Conservation (phyloP, 2,888 invertebrate species). For the Erebia ligea region DNA sequence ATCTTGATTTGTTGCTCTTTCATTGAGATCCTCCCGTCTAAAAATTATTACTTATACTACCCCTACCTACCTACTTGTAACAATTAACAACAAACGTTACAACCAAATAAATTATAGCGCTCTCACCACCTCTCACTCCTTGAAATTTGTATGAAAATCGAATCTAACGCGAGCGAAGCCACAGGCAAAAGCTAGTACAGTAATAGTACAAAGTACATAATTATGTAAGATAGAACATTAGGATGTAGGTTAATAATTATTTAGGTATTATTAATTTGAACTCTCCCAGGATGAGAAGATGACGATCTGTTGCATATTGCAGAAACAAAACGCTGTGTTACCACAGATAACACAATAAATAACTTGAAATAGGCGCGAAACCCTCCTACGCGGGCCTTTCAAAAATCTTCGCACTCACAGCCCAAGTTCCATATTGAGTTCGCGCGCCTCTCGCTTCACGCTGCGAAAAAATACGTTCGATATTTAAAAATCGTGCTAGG, state of each 20-base stretch:
- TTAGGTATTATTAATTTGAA: not conserved
- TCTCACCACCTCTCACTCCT: too few relatives aligned
- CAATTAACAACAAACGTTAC: too few relatives aligned
- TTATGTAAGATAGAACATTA: not conserved
- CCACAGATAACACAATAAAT: constrained; percentile 30
- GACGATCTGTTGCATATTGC: constrained; percentile 36
- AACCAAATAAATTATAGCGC: too few relatives aligned
- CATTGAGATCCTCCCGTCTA: too few relatives aligned
- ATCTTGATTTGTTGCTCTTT: too few relatives aligned
- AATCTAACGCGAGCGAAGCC: too few relatives aligned
- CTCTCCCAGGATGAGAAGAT: constrained; percentile 2
- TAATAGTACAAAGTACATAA: too few relatives aligned
- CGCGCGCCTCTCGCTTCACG: constrained; percentile 73
- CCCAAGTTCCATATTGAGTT: constrained; percentile 64
- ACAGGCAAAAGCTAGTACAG: too few relatives aligned
- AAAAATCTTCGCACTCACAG: constrained; percentile 73
- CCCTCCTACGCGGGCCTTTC: constrained; percentile 83
- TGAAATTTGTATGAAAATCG: too few relatives aligned
- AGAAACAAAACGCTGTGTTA: constrained; percentile 63
- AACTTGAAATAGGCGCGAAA: constrained; percentile 69
- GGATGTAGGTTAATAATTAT: not conserved
- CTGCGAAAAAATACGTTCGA: constrained; percentile 43
- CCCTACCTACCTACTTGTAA: too few relatives aligned
- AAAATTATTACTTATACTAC: too few relatives aligned
- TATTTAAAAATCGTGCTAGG: constrained; percentile 34